These are phyloP conservation scores for Helogale parvula DNA, from an alignment of 2,113 vertebrate species.

Conservation along the genomic window DNA sequence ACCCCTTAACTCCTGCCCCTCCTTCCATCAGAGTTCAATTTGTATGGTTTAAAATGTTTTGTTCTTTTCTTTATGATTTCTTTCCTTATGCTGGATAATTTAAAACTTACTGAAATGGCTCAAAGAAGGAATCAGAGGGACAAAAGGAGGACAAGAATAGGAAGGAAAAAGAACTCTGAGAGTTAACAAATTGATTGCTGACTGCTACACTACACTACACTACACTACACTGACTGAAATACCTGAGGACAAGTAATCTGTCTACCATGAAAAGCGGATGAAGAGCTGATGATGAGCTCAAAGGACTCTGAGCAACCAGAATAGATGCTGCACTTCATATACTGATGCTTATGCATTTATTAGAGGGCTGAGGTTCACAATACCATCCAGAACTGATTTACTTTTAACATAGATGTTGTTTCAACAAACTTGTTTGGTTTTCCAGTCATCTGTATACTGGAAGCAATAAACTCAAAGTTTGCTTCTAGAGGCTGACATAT, in stretches of 20 bases:
- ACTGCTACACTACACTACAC: neutral
- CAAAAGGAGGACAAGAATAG: neutral
- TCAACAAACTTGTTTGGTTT: neutral
- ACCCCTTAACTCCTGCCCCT: neutral
- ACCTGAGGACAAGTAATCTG: neutral
- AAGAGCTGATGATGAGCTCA: neutral
- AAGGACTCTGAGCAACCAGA: neutral
- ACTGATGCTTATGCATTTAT: neutral
- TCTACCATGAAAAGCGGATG: neutral
- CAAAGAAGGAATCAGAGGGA: constrained; percentile 7
- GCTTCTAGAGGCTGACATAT: neutral
- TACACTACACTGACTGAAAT: neutral
- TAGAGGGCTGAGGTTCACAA: neutral
- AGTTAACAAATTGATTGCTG: neutral
- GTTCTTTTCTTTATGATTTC: neutral
- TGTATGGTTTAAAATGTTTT: constrained; percentile 15
- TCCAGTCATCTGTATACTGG: neutral
- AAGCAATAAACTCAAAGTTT: neutral
- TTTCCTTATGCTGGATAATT: constrained; percentile 30
- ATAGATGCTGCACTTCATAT: neutral
- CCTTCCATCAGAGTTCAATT: neutral
- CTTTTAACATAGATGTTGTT: neutral
- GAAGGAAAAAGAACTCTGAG: neutral
- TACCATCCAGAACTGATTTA: neutral
- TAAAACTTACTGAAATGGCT: constrained; percentile 3